Percentiles rank a stretch among this genome's conserved stretches.
Evolutionary conservation across 2,888 invertebrate genomes (phyloP).

Genomic region (Candidula unifasciata): DNA sequence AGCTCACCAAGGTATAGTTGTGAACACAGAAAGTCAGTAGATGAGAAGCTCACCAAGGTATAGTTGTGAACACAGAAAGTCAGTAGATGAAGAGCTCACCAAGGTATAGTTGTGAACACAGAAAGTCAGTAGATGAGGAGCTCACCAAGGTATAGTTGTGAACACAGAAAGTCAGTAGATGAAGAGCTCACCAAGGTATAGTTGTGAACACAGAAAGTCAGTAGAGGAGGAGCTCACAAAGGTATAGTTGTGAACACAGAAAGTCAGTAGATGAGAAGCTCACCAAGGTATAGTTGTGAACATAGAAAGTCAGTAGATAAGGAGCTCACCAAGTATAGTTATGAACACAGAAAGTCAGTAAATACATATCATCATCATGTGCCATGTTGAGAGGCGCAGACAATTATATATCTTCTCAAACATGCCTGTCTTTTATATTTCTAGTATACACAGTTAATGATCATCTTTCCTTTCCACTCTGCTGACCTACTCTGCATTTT

Average conservation of each 20-base stretch:
- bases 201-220: not conserved
- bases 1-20: slow-evolving; percentile 70
- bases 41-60: slow-evolving; percentile 73
- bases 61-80: not conserved
- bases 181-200: slow-evolving; percentile 72
- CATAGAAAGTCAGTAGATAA: too few relatives aligned
- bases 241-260: slow-evolving; percentile 57
- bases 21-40: not conserved
- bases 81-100: slow-evolving; percentile 73
- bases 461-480: too few relatives aligned
- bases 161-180: too few relatives aligned
- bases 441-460: too few relatives aligned
- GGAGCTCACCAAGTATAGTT: slow-evolving; percentile 69
- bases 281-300: slow-evolving; percentile 63
- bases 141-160: slow-evolving; percentile 67
- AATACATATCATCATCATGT: too few relatives aligned
- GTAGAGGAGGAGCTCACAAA: slow-evolving; percentile 73
- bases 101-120: slow-evolving; percentile 59
- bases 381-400: too few relatives aligned
- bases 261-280: slow-evolving; percentile 71
- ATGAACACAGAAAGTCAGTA: not conserved
- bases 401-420: too few relatives aligned
- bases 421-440: too few relatives aligned
- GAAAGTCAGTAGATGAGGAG: slow-evolving; percentile 65
- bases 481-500: too few relatives aligned